These are phyloP conservation scores for Ascidia mentula DNA, from an alignment of 23 tunicate species.

Conservation along the genomic window DNA sequence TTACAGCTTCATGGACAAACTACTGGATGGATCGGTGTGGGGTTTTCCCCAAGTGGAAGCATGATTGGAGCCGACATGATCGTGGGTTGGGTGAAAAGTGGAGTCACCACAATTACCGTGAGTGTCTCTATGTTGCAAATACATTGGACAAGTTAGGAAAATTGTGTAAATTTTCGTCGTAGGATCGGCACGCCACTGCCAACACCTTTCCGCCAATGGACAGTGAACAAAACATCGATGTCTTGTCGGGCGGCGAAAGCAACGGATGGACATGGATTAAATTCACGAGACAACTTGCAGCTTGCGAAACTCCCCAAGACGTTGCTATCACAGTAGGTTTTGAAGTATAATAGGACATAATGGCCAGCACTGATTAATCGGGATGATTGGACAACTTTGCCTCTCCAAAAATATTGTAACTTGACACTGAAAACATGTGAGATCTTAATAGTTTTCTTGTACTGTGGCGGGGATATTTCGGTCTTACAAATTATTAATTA, in stretches of 20 bases:
- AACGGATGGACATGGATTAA: constrained; percentile 57
- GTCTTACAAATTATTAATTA: too few relatives aligned
- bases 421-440: too few relatives aligned
- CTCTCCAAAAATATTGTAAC: too few relatives aligned
- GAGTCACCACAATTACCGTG: not conserved
- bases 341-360: too few relatives aligned
- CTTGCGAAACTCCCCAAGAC: constrained; percentile 43
- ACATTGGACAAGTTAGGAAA: not conserved
- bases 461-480: too few relatives aligned
- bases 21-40: constrained; percentile 39
- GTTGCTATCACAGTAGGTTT: constrained; percentile 41
- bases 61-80: constrained; percentile 39
- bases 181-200: constrained; percentile 31
- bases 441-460: too few relatives aligned
- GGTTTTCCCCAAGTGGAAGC: constrained; percentile 23
- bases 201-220: constrained; percentile 32
- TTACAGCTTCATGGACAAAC: constrained; percentile 28
- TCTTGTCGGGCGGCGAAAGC: constrained; percentile 13
- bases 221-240: constrained; percentile 36
- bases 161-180: too few relatives aligned
- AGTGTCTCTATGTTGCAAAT: not conserved
- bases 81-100: constrained; percentile 33
- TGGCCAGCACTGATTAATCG: too few relatives aligned
- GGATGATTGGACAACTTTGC: too few relatives aligned
- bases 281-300: constrained; percentile 25